Evolutionary conservation across 2,888 invertebrate species (phyloP), one percentile per base, ranked within the genome.

Genomic region (Augiades crinisus): DNA sequence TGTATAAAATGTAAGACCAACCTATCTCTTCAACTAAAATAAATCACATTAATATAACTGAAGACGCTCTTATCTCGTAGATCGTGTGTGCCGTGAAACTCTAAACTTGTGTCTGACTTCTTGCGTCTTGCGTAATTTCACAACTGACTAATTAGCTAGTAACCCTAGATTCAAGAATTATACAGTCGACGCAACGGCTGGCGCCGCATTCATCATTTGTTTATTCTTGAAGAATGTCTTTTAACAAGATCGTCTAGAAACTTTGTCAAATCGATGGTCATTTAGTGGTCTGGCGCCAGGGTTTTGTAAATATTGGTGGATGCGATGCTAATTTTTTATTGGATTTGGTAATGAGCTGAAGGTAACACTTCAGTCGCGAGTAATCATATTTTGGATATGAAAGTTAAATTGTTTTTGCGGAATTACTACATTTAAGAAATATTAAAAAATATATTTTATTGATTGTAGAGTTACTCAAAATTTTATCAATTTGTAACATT

Each of bases 161-260:
- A 33, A 47, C 31, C 40, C 40, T 47, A 47, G 47, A 47, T 47
- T 12, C 13, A 12, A 40, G 31, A 40, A 47, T 41, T 43, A 43
- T 50, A 8, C 50, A 36, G 36, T 22, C 36, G 14, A 36, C 46
- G 45, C 34, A 49, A 34, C 34, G 16, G 0, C n/a, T 30, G 50
- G 43, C 50, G 50, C 43, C 50, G 36, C 50, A 36, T 50, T 36
- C 27, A 43, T 50, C 50, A 50, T 43, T 50, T 14, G 22, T 12
- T 14, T 17, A 24, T 13, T 41, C 7, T 16, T n/a, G 22, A 40
- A 49, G 41, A 34, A 34, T 24, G 22, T 16, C 49, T n/a, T 16
- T 40, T 14, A 38, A n/a, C 34, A 33, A 3, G 31, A 14, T 10
- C 13, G 49, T 49, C 49, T 33, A 33, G 14, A n/a, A 41, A 41